Evolutionary conservation across 2,888 invertebrate genomes (phyloP).

Genomic region (Parnassius apollo): DNA sequence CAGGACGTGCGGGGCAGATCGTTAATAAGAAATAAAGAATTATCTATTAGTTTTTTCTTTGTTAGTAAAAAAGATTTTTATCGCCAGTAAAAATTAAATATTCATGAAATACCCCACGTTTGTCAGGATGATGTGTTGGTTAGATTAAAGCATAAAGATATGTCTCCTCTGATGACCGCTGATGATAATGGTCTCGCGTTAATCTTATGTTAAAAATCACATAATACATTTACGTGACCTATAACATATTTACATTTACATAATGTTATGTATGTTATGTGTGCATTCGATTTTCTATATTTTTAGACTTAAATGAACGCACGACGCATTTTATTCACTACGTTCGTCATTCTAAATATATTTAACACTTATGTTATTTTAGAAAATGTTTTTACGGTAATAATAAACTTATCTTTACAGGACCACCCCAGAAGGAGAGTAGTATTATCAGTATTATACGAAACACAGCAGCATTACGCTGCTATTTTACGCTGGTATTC

Average conservation of each 20-base stretch:
- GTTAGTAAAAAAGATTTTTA: no score
- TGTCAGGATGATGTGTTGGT: constrained; percentile 11
- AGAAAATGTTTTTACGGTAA: no score
- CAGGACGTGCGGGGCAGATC: no score
- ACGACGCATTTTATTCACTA: constrained; percentile 1
- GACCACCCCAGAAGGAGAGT: no score
- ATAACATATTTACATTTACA: constrained; percentile 8
- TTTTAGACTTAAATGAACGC: not conserved
- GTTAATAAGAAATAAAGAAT: no score
- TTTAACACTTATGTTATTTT: no score
- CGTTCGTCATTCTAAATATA: no score
- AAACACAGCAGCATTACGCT: no score
- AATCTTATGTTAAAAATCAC: constrained; percentile 16
- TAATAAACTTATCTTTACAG: no score
- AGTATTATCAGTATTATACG: no score
- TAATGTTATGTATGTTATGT: not conserved
- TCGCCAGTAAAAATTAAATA: constrained; percentile 3
- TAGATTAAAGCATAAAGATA: constrained; percentile 6
- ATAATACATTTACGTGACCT: constrained; percentile 14
- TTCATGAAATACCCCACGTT: constrained; percentile 8
- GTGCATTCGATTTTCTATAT: not conserved
- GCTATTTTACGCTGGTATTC: no score
- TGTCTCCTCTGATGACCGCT: constrained; percentile 5
- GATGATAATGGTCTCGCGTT: constrained; percentile 11
- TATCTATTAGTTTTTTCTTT: no score